Base-by-base conservation (phyloP, 2,797 vertebrate genomes). In the Sciurus carolinensis region DNA sequence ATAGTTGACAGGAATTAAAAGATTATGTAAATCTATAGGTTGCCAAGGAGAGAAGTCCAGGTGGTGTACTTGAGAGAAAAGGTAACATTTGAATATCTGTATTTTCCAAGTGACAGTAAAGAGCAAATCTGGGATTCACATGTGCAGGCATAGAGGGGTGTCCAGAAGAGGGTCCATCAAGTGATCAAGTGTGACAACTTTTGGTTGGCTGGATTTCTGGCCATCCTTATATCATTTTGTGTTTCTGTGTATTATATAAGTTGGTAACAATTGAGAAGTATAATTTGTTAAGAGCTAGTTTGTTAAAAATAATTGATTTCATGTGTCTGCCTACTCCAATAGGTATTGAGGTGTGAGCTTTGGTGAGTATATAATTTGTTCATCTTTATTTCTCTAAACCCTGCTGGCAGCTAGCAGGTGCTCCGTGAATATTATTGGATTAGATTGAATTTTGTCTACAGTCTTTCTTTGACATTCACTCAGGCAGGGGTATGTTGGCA, bases 281-380 rank as follows among this genome's bases (percentile, higher is more conserved):
- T 77, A 89, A 72, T 72, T 69, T 92, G 54, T 92, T 54, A 95
- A 84, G 50, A 94, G n/a, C 57, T 24, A 80, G 44, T 33, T 91
- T 84, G 26, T 90, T 42, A 73, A 33, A 88, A 71, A 64, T n/a
- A 85, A 42, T 26, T 87, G 7, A 71, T 71, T 81, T 95, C 18
- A 9, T 76, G 24, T 39, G 11, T 50, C 30, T 95, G 36, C 71
- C 36, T 95, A 22, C 3, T 44, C 18, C 36, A 36, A 3, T 80
- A 73, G 33, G 7, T 87, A 80, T 12, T 72, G 39, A 64, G 5
- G 18, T 82, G 28, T 85, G 79, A 96, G 14, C 26, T 71, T 11
- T 75, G 8, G 14, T 42, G 15, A 79, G 33, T 50, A 1, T 67
- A 26, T 44, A 54, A 66, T 71, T 89, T 11, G 85, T 44, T 57